phyloP scores from a whole-genome alignment of 2,888 invertebrate species.

The Heliconius sara region DNA sequence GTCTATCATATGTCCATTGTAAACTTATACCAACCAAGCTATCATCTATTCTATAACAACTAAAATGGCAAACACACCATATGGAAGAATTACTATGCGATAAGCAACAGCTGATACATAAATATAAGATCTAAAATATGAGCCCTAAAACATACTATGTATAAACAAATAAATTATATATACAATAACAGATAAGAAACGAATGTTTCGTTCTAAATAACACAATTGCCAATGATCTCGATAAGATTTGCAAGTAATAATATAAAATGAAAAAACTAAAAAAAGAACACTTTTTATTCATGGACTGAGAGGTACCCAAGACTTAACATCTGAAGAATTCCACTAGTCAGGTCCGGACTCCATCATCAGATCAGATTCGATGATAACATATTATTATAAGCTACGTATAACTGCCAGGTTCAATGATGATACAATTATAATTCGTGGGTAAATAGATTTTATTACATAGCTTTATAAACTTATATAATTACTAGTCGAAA shows the following conservation, averaged over 20 bases:
- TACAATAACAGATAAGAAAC: slow-evolving; percentile 41
- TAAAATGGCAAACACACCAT: slow-evolving; percentile 1
- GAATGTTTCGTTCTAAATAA: slow-evolving; percentile 21
- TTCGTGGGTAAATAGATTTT: not conserved
- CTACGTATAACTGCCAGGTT: not conserved
- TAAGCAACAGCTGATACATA: slow-evolving; percentile 29
- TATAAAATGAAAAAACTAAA: not conserved
- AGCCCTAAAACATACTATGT: slow-evolving; percentile 14
- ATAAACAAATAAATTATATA: slow-evolving; percentile 23
- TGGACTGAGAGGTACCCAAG: not conserved
- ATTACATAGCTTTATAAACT: not conserved
- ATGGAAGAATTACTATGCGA: slow-evolving; percentile 11
- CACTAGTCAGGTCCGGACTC: not conserved
- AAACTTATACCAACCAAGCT: not conserved
- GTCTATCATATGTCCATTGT: not conserved
- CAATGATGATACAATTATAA: no score
- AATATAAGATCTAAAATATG: slow-evolving; percentile 25
- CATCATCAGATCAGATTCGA: not conserved
- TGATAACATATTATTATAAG: not conserved
- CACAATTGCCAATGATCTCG: slow-evolving; percentile 27
- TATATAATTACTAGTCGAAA: not conserved
- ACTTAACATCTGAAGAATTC: no score
- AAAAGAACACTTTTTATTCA: not conserved
- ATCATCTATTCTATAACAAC: slow-evolving; percentile 1
- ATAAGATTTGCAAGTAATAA: slow-evolving; percentile 30